These are phyloP conservation scores for Anabacerthia variegaticeps DNA, from an alignment of 2,797 vertebrate genomes.

Conservation along the genomic window DNA sequence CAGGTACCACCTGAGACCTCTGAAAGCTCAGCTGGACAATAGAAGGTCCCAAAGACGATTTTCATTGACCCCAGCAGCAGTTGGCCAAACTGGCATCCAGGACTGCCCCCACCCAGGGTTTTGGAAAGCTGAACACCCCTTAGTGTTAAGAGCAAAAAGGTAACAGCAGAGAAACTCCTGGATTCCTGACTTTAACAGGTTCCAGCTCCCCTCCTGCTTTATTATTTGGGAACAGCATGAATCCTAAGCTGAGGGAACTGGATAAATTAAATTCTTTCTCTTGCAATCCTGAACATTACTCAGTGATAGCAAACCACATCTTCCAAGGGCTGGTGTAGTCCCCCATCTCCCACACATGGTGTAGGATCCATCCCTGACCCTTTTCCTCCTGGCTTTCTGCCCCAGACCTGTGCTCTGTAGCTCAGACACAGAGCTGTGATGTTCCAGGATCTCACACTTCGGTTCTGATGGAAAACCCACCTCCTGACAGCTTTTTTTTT, in stretches of 20 bases:
- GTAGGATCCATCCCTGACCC: neutral
- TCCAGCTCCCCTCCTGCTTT: neutral
- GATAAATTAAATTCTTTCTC: neutral
- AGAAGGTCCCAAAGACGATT: neutral
- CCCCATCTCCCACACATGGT: neutral
- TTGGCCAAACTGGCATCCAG: neutral
- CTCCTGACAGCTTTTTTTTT: too few relatives aligned
- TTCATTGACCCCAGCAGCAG: neutral
- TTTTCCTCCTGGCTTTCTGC: neutral
- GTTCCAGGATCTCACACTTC: neutral
- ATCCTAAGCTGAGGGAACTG: neutral
- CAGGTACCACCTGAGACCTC: neutral
- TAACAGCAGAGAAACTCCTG: neutral
- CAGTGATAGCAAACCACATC: neutral
- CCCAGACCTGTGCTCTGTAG: neutral
- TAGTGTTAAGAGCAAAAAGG: neutral
- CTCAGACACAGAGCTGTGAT: neutral
- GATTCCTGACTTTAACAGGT: neutral
- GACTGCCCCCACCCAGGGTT: neutral
- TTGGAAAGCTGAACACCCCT: neutral
- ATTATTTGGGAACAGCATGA: neutral
- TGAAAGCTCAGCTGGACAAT: neutral
- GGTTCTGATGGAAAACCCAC: neutral
- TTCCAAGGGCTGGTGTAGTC: neutral
- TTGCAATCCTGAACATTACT: neutral